phyloP scores from a whole-genome alignment of 2,113 vertebrate species.

The Gallinago undulata region DNA sequence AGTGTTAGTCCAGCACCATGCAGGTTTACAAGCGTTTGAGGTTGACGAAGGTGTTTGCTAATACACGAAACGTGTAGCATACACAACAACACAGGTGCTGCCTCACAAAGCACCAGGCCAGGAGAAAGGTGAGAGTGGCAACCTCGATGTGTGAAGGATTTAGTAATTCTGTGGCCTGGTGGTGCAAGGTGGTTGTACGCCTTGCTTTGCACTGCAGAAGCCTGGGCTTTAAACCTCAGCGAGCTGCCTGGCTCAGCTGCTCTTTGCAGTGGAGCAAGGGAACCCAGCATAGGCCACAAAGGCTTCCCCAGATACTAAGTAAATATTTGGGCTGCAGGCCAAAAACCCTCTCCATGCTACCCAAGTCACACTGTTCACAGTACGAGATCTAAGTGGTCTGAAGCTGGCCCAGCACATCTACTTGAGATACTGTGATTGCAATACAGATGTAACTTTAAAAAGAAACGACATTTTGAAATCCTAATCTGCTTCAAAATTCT shows the following conservation, averaged over 20 bases:
- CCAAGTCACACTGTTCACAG: not conserved
- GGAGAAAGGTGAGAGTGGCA: not conserved
- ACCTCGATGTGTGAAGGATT: not conserved
- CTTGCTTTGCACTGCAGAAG: not conserved
- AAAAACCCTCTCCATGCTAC: rapidly evolving
- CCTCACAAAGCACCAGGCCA: not conserved
- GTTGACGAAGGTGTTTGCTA: not conserved
- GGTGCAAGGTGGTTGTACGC: not conserved
- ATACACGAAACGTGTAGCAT: rapidly evolving
- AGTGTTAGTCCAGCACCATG: too few relatives aligned
- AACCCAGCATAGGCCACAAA: not conserved
- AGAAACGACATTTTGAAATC: not conserved
- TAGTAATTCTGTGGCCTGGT: not conserved
- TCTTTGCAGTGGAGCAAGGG: not conserved
- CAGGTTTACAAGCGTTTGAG: not conserved
- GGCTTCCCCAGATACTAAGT: not conserved
- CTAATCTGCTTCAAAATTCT: not conserved
- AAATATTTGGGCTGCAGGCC: not conserved
- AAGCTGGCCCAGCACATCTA: not conserved
- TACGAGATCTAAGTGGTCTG: not conserved
- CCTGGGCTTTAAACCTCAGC: not conserved
- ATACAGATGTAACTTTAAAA: not conserved
- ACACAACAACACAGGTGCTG: not conserved
- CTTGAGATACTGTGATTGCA: not conserved
- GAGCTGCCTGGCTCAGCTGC: not conserved